Base-by-base conservation (phyloP, 2,888 invertebrate species). In the Osedax fenrisi region DNA sequence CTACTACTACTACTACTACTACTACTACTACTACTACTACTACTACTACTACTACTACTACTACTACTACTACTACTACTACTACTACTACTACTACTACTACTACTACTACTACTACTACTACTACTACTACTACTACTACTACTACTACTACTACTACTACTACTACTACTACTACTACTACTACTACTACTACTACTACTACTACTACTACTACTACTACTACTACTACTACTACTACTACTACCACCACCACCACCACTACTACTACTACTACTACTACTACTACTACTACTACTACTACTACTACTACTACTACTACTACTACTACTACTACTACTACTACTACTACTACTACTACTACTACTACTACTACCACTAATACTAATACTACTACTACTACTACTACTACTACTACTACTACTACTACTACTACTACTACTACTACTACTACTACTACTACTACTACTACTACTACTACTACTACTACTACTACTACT, bases 1-100 rank as follows among this genome's bases (percentile, higher is more conserved):
- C 61, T 61, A 61, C 61, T 61, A 61, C 61, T 61, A 61, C 61
- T 61, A 61, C 61, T 61, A 61, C 61, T 61, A 61, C 61, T 61
- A 2, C 61, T 61, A 61, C 61, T 61, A 61, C 61, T 61, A 2
- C 61, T 61, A 61, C 61, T 61, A 61, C 61, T 61, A 61, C 61
- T 61, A 61, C 61, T 61, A 61, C 61, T 61, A 61, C 61, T 61
- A 61, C 61, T 61, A 61, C 61, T 61, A 61, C 61, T 61, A 61
- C 61, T 61, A 61, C 61, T 61, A 61, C 61, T 61, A 61, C 61
- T 61, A 61, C 61, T 61, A 61, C 61, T 61, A 61, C 61, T 61
- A 61, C 61, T 61, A 61, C 61, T 61, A 61, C 61, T 61, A 61
- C 61, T 61, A 2, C 61, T 61, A 61, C 61, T 61, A 61, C 61